phyloP scores from a whole-genome alignment of 2,888 invertebrate species.

The Xestia sexstrigata region DNA sequence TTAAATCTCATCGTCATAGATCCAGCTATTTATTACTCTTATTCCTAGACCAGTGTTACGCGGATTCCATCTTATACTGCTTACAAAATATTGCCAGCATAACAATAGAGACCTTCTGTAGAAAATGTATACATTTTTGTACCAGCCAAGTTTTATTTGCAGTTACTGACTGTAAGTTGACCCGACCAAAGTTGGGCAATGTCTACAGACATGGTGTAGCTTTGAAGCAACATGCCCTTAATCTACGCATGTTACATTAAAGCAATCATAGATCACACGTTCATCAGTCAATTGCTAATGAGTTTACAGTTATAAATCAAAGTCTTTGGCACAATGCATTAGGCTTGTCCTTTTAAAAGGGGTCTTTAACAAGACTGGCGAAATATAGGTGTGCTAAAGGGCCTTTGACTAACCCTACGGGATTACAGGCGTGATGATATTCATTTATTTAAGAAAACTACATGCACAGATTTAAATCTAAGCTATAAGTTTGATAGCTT shows the following conservation, averaged over 20 bases:
- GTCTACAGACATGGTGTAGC: slow-evolving; percentile 7
- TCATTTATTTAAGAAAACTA: neutral
- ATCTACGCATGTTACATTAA: slow-evolving; percentile 46
- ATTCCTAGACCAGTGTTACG: too few relatives aligned
- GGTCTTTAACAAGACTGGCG: neutral
- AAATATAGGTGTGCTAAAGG: neutral
- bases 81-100: too few relatives aligned
- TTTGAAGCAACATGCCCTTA: slow-evolving; percentile 42
- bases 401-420: neutral
- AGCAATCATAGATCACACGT: slow-evolving; percentile 52
- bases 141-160: neutral
- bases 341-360: neutral
- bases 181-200: slow-evolving; percentile 18
- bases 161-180: neutral
- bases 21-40: too few relatives aligned
- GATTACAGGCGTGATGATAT: neutral
- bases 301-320: slow-evolving; percentile 46
- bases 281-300: slow-evolving; percentile 38
- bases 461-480: neutral
- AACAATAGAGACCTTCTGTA: too few relatives aligned
- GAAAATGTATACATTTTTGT: neutral
- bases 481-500: too few relatives aligned
- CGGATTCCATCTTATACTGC: too few relatives aligned
- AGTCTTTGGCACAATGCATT: slow-evolving; percentile 11
- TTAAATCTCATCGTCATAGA: too few relatives aligned